These are phyloP conservation scores for Drosophila parvula DNA, from an alignment of 1,140 invertebrate genomes.

Conservation along the genomic window DNA sequence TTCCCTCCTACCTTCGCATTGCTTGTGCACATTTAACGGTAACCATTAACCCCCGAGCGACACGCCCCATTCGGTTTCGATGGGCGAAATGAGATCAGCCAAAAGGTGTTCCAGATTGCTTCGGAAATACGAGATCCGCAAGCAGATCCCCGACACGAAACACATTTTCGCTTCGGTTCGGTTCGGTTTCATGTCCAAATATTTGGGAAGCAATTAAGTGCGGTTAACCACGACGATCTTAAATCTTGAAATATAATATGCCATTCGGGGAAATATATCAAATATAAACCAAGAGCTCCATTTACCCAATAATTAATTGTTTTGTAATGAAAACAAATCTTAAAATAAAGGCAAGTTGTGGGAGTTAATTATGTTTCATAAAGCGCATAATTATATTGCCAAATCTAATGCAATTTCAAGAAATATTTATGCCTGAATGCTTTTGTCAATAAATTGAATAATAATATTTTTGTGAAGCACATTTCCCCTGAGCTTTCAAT, in stretches of 20 bases:
- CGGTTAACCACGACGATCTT: neutral
- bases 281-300: neutral
- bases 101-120: conserved; percentile 31
- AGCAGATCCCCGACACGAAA: neutral
- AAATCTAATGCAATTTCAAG: neutral
- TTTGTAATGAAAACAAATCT: neutral
- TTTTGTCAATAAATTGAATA: neutral
- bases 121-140: conserved; percentile 6
- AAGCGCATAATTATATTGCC: too few relatives aligned
- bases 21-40: conserved; percentile 14
- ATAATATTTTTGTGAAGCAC: neutral
- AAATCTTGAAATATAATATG: conserved; percentile 1
- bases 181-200: conserved; percentile 30
- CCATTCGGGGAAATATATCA: neutral
- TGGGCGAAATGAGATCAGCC: conserved; percentile 21
- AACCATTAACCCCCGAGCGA: conserved; percentile 4
- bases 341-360: neutral
- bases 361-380: too few relatives aligned
- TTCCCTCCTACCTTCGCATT: neutral
- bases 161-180: neutral
- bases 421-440: neutral
- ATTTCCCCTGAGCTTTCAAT: neutral
- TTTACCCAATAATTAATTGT: neutral
- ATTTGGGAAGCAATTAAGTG: conserved; percentile 19
- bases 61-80: conserved; percentile 20